These are phyloP conservation scores for Perognathus longimembris DNA, from an alignment of 2,113 vertebrate species.

Conservation along the genomic window DNA sequence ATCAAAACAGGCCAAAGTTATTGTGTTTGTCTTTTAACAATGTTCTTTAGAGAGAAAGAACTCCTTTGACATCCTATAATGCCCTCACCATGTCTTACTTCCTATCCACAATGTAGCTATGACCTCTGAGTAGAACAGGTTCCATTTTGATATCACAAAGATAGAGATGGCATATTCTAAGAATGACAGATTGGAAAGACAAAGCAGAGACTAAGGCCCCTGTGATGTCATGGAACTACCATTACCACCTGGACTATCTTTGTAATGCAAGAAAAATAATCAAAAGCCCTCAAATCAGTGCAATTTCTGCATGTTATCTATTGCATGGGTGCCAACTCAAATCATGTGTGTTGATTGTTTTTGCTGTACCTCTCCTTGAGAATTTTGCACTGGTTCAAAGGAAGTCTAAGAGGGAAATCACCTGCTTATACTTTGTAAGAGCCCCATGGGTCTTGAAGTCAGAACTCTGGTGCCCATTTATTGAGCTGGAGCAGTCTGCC, in stretches of 20 bases:
- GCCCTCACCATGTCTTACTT: not conserved
- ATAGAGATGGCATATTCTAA: not conserved
- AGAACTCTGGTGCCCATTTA: not conserved
- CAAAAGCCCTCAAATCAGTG: not conserved
- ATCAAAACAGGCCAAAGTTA: not conserved
- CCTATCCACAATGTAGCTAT: not conserved
- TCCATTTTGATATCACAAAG: not conserved
- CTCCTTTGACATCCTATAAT: no score
- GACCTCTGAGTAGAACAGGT: not conserved
- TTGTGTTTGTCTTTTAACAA: not conserved
- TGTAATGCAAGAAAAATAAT: not conserved
- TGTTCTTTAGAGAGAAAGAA: conserved; percentile 25
- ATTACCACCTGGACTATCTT: not conserved
- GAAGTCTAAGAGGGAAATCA: not conserved
- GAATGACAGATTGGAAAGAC: not conserved
- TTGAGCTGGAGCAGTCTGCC: accelerated
- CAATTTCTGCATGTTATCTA: not conserved
- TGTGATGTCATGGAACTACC: not conserved
- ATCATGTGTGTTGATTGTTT: conserved; percentile 1
- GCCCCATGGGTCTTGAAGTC: not conserved
- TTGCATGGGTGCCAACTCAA: not conserved
- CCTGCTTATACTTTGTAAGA: not conserved
- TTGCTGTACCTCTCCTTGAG: not conserved
- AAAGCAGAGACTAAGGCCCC: not conserved
- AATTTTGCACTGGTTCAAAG: conserved; percentile 5